phyloP scores from a whole-genome alignment of 2,888 invertebrate species.

The Eupithecia insigniata region DNA sequence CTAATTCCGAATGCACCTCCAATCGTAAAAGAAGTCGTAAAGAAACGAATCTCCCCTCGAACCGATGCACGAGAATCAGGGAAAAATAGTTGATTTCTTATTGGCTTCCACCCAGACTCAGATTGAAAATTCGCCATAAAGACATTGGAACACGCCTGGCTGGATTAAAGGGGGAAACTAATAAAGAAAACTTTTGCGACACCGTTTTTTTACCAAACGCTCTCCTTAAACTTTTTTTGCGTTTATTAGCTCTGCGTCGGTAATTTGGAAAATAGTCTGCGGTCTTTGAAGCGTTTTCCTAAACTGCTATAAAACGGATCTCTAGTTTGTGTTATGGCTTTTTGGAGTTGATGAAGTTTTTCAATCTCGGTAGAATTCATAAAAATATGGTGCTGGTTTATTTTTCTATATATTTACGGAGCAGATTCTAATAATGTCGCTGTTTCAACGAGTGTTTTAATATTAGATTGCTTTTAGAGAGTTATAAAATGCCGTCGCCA shows the following conservation, averaged over 20 bases:
- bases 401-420: slow-evolving; percentile 46
- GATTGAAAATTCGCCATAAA: slow-evolving; percentile 84
- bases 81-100: slow-evolving; percentile 83
- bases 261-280: slow-evolving; percentile 70
- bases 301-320: slow-evolving; percentile 61
- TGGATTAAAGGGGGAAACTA: slow-evolving; percentile 83
- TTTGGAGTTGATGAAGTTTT: slow-evolving; percentile 64
- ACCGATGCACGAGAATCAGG: slow-evolving; percentile 80
- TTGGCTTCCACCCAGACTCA: slow-evolving; percentile 82
- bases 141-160: slow-evolving; percentile 83
- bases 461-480: slow-evolving; percentile 61
- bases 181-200: slow-evolving; percentile 84
- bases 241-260: slow-evolving; percentile 76
- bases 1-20: slow-evolving; percentile 84
- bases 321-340: slow-evolving; percentile 58
- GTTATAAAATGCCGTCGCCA: slow-evolving; percentile 57
- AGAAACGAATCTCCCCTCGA: slow-evolving; percentile 78
- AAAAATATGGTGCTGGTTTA: slow-evolving; percentile 29
- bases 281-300: slow-evolving; percentile 61
- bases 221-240: slow-evolving; percentile 75
- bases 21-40: slow-evolving; percentile 84
- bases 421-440: slow-evolving; percentile 52
- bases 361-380: slow-evolving; percentile 55
- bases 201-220: slow-evolving; percentile 82
- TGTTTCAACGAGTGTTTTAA: slow-evolving; percentile 48